These are phyloP conservation scores for Girardia tigrina DNA, from an alignment of 2,888 invertebrate species.

Conservation along the genomic window DNA sequence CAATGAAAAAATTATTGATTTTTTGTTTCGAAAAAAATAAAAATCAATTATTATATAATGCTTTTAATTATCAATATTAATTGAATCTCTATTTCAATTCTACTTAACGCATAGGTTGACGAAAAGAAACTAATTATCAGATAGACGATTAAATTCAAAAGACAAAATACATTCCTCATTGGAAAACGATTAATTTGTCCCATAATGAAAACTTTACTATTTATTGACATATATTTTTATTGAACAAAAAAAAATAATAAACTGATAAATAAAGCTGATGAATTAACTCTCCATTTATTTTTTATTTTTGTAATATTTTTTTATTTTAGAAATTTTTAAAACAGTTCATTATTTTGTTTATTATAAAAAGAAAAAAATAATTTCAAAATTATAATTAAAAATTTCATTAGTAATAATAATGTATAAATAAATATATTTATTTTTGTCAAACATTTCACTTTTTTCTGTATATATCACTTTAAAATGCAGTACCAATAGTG, in stretches of 20 bases:
- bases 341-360: too few species aligned
- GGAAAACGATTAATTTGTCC: constrained; percentile 8
- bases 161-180: constrained; percentile 14
- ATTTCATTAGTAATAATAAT: too few species aligned
- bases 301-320: too few species aligned
- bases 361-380: too few species aligned
- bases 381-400: too few species aligned
- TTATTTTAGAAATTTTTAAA: too few species aligned
- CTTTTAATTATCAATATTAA: constrained; percentile 23
- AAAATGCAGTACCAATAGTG: too few species aligned
- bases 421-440: too few species aligned
- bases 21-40: constrained; percentile 18
- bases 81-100: constrained; percentile 23
- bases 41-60: constrained; percentile 15
- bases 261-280: too few species aligned
- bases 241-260: background rate
- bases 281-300: too few species aligned
- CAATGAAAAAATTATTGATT: constrained; percentile 19
- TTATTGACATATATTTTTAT: constrained; percentile 7
- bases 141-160: constrained; percentile 12
- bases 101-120: constrained; percentile 20
- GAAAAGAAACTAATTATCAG: constrained; percentile 23
- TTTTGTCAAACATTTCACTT: too few species aligned
- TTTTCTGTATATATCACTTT: too few species aligned
- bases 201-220: constrained; percentile 12